These are phyloP conservation scores for Shinisaurus crocodilurus DNA, from an alignment of 2,113 vertebrate species.

Conservation along the genomic window DNA sequence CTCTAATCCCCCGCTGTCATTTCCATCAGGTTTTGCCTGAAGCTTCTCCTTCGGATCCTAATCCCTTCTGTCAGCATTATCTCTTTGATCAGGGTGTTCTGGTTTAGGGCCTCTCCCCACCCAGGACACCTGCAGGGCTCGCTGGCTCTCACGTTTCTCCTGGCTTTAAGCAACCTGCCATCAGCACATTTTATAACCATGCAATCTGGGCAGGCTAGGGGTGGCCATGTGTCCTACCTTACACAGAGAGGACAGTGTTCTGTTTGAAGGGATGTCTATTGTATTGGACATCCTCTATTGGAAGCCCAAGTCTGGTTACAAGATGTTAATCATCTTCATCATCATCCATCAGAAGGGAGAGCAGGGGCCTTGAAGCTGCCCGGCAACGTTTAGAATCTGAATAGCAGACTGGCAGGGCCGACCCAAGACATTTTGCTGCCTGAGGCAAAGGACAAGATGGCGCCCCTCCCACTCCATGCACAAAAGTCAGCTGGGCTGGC, in stretches of 20 bases:
- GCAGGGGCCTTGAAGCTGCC: background rate
- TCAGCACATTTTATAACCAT: background rate
- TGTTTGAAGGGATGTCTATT: background rate
- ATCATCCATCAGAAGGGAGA: background rate
- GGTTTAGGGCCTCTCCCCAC: background rate
- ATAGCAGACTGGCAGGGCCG: too few relatives aligned
- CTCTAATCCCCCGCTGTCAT: slow-evolving; percentile 30
- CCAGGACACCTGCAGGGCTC: slow-evolving; percentile 24
- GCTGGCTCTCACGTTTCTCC: background rate
- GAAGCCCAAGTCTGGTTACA: background rate
- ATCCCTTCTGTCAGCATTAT: slow-evolving; percentile 25
- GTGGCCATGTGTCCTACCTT: background rate
- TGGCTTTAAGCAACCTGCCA: background rate
- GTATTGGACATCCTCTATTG: background rate
- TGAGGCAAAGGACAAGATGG: too few relatives aligned
- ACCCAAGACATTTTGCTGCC: too few relatives aligned
- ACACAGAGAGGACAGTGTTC: background rate
- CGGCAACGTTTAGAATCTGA: too few relatives aligned
- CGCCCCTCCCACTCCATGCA: too few relatives aligned
- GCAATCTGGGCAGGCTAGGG: background rate
- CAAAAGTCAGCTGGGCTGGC: too few relatives aligned
- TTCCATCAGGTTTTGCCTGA: slow-evolving; percentile 30
- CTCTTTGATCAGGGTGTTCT: slow-evolving; percentile 36
- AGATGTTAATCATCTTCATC: too few relatives aligned
- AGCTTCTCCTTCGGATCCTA: slow-evolving; percentile 23